Evolutionary conservation across 2,113 vertebrate species (phyloP).

Genomic region (Plectropomus leopardus): DNA sequence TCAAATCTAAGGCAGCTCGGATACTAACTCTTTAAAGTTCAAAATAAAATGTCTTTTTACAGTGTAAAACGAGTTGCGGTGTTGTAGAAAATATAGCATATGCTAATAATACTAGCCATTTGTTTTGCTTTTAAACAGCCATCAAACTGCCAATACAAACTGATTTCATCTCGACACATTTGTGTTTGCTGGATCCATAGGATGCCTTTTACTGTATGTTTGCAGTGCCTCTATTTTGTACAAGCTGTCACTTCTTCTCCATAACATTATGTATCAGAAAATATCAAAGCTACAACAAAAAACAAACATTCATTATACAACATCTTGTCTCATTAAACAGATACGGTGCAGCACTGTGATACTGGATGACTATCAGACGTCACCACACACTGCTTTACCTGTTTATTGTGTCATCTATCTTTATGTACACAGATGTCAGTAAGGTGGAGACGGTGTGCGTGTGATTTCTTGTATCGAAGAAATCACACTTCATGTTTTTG

Average conservation of each 20-base stretch:
- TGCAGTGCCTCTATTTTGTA: not conserved
- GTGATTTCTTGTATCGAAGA: conserved; percentile 5
- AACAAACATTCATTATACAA: not conserved
- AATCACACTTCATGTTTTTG: conserved; percentile 2
- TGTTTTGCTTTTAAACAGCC: not conserved
- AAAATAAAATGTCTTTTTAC: too few relatives aligned
- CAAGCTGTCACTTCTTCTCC: not conserved
- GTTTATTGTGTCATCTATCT: not conserved
- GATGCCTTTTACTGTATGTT: not conserved
- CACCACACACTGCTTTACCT: not conserved
- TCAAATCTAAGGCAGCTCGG: too few relatives aligned
- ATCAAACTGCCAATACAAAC: not conserved
- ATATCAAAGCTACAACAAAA: not conserved
- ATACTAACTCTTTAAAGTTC: too few relatives aligned
- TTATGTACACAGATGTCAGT: conserved; percentile 8
- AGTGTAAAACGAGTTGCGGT: not conserved
- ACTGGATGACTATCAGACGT: not conserved
- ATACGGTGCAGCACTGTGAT: not conserved
- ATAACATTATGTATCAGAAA: not conserved
- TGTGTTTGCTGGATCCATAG: not conserved
- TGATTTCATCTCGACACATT: not conserved
- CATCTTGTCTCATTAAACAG: not conserved
- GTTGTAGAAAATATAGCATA: not conserved
- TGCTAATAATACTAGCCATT: not conserved
- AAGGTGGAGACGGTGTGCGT: not conserved